These are phyloP conservation scores for Arnoldichthys spilopterus DNA, from an alignment of 2,797 vertebrate species.

Conservation along the genomic window DNA sequence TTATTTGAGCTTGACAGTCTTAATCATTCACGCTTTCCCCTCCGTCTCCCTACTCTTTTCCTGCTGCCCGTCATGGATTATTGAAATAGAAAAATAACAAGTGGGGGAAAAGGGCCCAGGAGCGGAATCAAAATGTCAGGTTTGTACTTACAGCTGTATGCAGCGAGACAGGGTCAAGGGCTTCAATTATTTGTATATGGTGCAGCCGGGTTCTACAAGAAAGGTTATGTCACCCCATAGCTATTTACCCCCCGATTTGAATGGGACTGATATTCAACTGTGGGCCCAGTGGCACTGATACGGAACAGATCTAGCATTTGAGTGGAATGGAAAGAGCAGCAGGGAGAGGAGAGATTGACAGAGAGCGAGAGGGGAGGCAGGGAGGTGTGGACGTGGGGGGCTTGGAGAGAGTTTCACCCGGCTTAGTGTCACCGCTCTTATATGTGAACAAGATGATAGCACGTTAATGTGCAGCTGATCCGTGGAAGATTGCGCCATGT, in stretches of 20 bases:
- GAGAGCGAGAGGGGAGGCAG: conserved; percentile 40
- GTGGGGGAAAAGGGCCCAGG: conserved; percentile 87
- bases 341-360: conserved; percentile 55
- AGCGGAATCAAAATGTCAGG: conserved; percentile 99
- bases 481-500: conserved; percentile 58
- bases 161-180: conserved; percentile 97
- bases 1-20: conserved; percentile 99
- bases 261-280: conserved; percentile 85
- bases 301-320: conserved; percentile 80
- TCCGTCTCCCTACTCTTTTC: conserved; percentile 78
- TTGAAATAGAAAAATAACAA: conserved; percentile 99
- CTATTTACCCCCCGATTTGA: conserved; percentile 92
- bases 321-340: conserved; percentile 58
- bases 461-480: conserved; percentile 74
- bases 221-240: conserved; percentile 97
- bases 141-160: conserved; percentile 98
- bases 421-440: conserved; percentile 77
- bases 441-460: conserved; percentile 79
- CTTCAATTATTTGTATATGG: conserved; percentile 99
- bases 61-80: conserved; percentile 91
- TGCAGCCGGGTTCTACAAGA: conserved; percentile 91
- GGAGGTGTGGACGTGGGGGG: conserved; percentile 7
- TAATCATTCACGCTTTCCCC: conserved; percentile 97
- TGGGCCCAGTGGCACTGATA: conserved; percentile 82
- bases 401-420: conserved; percentile 56